These are phyloP conservation scores for Agonopterix subpropinquella DNA, from an alignment of 2,888 invertebrate genomes.

Conservation along the genomic window DNA sequence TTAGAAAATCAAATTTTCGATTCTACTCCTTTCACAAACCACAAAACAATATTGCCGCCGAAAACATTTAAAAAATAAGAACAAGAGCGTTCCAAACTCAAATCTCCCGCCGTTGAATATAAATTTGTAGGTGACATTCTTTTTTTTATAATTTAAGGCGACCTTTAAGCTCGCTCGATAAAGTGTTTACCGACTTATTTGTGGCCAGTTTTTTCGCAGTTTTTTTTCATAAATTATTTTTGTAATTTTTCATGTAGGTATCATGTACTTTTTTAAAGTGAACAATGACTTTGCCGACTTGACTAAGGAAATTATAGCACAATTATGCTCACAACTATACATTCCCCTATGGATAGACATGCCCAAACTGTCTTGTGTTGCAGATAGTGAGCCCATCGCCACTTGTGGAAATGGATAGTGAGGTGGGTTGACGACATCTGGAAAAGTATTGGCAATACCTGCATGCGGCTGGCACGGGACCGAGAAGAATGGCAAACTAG, in stretches of 20 bases:
- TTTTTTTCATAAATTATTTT: background rate
- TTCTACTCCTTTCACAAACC: constrained; percentile 18
- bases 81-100: constrained; percentile 40
- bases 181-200: constrained; percentile 61
- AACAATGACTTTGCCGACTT: background rate
- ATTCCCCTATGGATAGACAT: background rate
- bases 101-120: constrained; percentile 35
- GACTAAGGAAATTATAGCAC: background rate
- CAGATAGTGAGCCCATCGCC: too few relatives aligned
- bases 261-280: too few relatives aligned
- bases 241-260: too few relatives aligned
- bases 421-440: too few relatives aligned
- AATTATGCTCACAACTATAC: background rate
- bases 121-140: constrained; percentile 35
- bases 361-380: too few relatives aligned
- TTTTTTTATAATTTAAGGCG: constrained; percentile 51
- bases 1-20: constrained; percentile 1
- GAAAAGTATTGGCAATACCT: too few relatives aligned
- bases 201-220: constrained; percentile 15
- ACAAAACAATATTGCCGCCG: constrained; percentile 32
- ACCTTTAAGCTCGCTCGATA: constrained; percentile 42
- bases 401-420: too few relatives aligned
- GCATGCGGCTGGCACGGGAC: too few relatives aligned
- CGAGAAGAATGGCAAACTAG: too few relatives aligned
- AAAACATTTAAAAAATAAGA: constrained; percentile 36